These are phyloP conservation scores for Poeciliopsis prolifica DNA, from an alignment of 2,113 vertebrate species.

Conservation along the genomic window DNA sequence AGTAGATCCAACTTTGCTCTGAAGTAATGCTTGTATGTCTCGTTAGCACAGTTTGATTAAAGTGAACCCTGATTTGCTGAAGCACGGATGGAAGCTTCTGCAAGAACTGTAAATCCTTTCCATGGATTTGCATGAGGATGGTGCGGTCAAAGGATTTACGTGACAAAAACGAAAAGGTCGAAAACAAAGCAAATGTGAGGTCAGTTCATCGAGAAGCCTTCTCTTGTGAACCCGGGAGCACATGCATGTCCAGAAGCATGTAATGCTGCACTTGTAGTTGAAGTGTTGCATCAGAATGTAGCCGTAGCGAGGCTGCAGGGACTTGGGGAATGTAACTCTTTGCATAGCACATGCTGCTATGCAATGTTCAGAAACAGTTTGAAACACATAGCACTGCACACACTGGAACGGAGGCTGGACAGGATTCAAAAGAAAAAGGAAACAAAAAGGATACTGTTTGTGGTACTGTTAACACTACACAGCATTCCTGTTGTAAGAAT, in stretches of 20 bases:
- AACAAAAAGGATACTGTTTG: constrained; percentile 58
- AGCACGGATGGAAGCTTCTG: constrained; percentile 60
- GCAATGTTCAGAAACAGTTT: constrained; percentile 72
- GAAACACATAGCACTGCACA: constrained; percentile 77
- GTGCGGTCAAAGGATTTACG: constrained; percentile 39
- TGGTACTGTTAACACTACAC: constrained; percentile 75
- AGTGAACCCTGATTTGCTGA: constrained; percentile 54
- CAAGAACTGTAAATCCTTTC: constrained; percentile 42
- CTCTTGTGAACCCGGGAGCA: constrained; percentile 50
- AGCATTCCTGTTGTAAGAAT: constrained; percentile 75
- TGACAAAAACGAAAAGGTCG: constrained; percentile 18
- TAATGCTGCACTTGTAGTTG: constrained; percentile 66
- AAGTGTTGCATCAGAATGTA: constrained; percentile 73
- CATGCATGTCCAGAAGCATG: constrained; percentile 57
- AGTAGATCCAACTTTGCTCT: constrained; percentile 44
- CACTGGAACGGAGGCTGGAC: constrained; percentile 65
- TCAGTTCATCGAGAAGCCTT: constrained; percentile 51
- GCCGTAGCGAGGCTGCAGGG: constrained; percentile 55
- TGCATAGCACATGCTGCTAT: constrained; percentile 84
- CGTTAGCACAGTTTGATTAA: constrained; percentile 37
- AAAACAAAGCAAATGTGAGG: constrained; percentile 31
- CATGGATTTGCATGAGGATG: constrained; percentile 54
- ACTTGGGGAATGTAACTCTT: constrained; percentile 63
- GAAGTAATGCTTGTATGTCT: constrained; percentile 44
- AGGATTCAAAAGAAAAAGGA: constrained; percentile 65